These are phyloP conservation scores for Exaiptasia diaphana DNA, from an alignment of 64 coral and sea anemone genomes.

Conservation along the genomic window DNA sequence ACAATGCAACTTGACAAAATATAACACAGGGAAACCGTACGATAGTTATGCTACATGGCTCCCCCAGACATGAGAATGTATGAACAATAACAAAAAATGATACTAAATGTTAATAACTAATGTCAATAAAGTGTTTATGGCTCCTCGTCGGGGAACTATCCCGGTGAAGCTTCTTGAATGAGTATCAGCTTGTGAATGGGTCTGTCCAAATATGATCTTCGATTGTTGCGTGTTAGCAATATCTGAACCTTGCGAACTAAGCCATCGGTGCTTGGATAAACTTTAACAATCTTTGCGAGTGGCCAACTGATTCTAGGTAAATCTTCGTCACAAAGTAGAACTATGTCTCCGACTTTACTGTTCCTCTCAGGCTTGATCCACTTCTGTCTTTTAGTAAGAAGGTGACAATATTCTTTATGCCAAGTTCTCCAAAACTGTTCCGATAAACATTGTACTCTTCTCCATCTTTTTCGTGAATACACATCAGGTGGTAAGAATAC, in stretches of 20 bases:
- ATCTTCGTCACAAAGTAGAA: not conserved
- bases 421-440: conserved; percentile 36
- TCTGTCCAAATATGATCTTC: not conserved
- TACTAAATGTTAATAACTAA: too few species aligned
- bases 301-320: not conserved
- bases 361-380: conserved; percentile 21
- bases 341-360: conserved; percentile 5
- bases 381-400: not conserved
- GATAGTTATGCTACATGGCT: too few species aligned
- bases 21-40: too few species aligned
- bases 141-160: too few species aligned
- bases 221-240: not conserved
- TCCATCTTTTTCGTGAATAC: conserved; percentile 9
- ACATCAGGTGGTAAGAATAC: not conserved
- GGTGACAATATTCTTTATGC: not conserved
- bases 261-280: not conserved
- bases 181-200: not conserved
- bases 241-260: conserved; percentile 30
- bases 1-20: too few species aligned
- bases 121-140: too few species aligned
- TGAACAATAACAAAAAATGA: too few species aligned
- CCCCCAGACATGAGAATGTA: too few species aligned
- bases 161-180: too few species aligned
- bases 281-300: not conserved
- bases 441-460: not conserved